Conservation (phyloP, 1,140 invertebrate genomes). For the Drosophila baimaii region DNA sequence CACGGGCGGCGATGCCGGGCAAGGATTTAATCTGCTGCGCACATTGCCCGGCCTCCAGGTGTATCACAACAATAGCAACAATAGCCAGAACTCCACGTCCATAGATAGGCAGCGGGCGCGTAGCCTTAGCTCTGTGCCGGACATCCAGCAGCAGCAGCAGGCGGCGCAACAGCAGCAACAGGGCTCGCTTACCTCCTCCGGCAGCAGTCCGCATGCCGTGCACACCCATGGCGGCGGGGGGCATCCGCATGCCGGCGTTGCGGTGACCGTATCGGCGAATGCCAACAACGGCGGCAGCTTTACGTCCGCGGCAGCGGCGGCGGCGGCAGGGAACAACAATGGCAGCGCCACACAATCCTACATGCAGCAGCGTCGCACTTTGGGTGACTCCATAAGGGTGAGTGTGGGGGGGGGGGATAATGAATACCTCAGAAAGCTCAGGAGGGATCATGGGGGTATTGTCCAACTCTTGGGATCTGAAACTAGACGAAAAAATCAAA, state of each 20-base stretch:
- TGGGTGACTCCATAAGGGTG: conserved; percentile 73
- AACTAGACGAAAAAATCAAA: background rate
- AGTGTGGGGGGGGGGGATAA: too few relatives aligned
- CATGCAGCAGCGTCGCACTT: conserved; percentile 68
- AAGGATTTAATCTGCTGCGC: conserved; percentile 89
- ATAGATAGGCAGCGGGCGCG: conserved; percentile 90
- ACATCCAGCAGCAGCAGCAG: conserved; percentile 86
- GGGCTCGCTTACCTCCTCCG: conserved; percentile 46
- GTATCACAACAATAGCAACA: conserved; percentile 83
- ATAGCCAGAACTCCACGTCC: conserved; percentile 62
- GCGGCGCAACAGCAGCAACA: conserved; percentile 58
- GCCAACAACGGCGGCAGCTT: conserved; percentile 84
- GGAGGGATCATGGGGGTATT: too few relatives aligned
- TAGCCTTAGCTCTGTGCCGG: conserved; percentile 92
- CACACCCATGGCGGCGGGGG: conserved; percentile 50
- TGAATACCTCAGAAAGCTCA: too few relatives aligned
- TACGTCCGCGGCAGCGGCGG: conserved; percentile 21
- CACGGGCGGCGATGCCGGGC: conserved; percentile 82
- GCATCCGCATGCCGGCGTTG: conserved; percentile 55
- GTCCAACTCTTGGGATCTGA: too few relatives aligned
- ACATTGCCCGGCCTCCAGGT: conserved; percentile 90
- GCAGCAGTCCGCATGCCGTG: conserved; percentile 56
- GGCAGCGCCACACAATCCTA: conserved; percentile 60
- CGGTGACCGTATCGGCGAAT: conserved; percentile 65
- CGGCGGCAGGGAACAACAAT: conserved; percentile 64